Base-by-base conservation (phyloP, 2,113 vertebrate species). In the Vombatus ursinus region DNA sequence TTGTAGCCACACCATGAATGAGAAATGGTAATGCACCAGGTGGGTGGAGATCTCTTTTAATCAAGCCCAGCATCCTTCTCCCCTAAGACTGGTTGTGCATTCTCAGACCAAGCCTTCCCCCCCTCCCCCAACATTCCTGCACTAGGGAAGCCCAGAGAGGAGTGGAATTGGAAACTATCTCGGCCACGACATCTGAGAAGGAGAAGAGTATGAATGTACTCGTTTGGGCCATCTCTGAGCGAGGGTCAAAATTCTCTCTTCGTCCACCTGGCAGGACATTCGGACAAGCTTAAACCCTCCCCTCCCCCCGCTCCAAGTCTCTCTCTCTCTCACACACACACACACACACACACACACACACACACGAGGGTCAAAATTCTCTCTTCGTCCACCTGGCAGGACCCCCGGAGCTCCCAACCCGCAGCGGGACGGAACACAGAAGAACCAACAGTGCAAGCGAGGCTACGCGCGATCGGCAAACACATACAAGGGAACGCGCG, bases 161-260 rank as follows among this genome's bases (percentile, higher is more conserved):
- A 57, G 92, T 95, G 94, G 89, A 50, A 50, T 94, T 53, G 51
- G 95, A 94, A 99, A 99, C 99, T 98, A 99, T 98, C 98, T 99
- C 99, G 96, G 99, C 99, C 98, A 99, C 98, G 93, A 98, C 97
- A 31, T 99, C 99, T 96, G 98, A 99, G 96, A 99, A 99, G 84
- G 99, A 99, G 95, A 99, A 99, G 95, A 99, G 97, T 24, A 98
- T 95, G 98, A 99, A 99, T 98, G 99, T 99, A 99, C 98, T 98
- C 95, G 97, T 96, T 94, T 97, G 93, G 99, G 99, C 98, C 99
- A 99, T 98, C 97, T 98, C 96, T 98, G 97, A 94, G 96, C 92
- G n/a, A 98, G 97, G 68, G 98, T 95, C 92, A 98, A 92, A 50
- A 94, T 95, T 92, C 95, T 98, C 94, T 98, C 97, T 95, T 98